Conservation (phyloP, 1,140 invertebrate species). For the Drosophila kohkoa region DNA sequence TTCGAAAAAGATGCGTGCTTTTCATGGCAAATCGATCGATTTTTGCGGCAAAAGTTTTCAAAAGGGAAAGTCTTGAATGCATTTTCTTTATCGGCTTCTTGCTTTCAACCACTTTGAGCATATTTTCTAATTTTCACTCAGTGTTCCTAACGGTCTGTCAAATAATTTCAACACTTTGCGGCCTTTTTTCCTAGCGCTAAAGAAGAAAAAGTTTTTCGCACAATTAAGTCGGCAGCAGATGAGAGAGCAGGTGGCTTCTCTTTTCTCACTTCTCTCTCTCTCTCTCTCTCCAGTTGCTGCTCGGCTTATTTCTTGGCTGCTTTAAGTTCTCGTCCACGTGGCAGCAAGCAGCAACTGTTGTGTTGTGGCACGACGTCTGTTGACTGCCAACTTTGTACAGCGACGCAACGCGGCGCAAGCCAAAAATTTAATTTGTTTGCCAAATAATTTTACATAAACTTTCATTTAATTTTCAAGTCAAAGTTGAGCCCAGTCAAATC, state of each 20-base stretch:
- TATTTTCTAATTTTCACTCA: slow-evolving; percentile 58
- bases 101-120: slow-evolving; percentile 34
- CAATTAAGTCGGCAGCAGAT: slow-evolving; percentile 58
- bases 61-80: neutral
- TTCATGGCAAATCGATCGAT: neutral
- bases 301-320: neutral
- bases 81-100: slow-evolving; percentile 13
- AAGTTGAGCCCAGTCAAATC: slow-evolving; percentile 22
- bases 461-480: slow-evolving; percentile 40
- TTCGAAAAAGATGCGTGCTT: neutral
- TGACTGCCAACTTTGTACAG: slow-evolving; percentile 22
- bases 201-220: slow-evolving; percentile 62
- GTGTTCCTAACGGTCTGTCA: slow-evolving; percentile 44
- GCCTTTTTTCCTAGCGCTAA: slow-evolving; percentile 55
- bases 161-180: slow-evolving; percentile 62
- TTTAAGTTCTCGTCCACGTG: neutral
- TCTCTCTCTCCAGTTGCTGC: neutral
- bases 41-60: neutral
- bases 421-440: slow-evolving; percentile 51
- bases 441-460: slow-evolving; percentile 46
- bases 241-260: slow-evolving; percentile 9
- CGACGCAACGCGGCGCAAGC: neutral
- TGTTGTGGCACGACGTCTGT: slow-evolving; percentile 19
- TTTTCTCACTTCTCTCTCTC: neutral
- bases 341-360: slow-evolving; percentile 11